phyloP scores from a whole-genome alignment of 2,797 vertebrate genomes.

The Trematomus bernacchii region DNA sequence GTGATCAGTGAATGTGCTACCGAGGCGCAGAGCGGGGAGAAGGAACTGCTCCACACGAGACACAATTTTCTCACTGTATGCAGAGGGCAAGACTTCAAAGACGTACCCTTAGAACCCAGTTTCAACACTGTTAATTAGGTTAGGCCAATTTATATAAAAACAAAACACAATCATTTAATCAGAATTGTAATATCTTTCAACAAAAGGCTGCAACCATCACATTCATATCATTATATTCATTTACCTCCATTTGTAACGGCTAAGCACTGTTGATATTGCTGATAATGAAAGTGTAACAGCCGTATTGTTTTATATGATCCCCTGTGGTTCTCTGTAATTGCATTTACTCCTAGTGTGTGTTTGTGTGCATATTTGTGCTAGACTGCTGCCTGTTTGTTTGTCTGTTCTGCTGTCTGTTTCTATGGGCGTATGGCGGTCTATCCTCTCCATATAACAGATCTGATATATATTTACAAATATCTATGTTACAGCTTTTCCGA shows the following conservation, averaged over 20 bases:
- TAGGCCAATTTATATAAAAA: constrained; percentile 50
- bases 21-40: constrained; percentile 42
- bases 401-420: constrained; percentile 23
- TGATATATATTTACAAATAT: constrained; percentile 24
- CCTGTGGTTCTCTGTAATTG: constrained; percentile 58
- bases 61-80: constrained; percentile 52
- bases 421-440: constrained; percentile 19
- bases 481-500: constrained; percentile 12
- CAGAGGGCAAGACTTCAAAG: constrained; percentile 73
- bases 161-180: constrained; percentile 64
- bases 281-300: constrained; percentile 58
- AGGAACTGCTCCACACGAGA: constrained; percentile 49
- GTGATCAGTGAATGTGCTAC: constrained; percentile 60
- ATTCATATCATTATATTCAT: constrained; percentile 44
- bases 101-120: constrained; percentile 46
- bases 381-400: constrained; percentile 18
- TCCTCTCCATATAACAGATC: constrained; percentile 25
- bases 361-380: constrained; percentile 24
- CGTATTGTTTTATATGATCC: constrained; percentile 46
- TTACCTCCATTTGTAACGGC: constrained; percentile 61
- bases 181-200: constrained; percentile 42
- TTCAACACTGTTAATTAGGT: constrained; percentile 65
- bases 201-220: constrained; percentile 43
- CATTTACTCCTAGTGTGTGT: constrained; percentile 47
- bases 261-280: constrained; percentile 57